A percentile compares a stretch with the other conserved stretches of the same genome.
These are phyloP conservation scores for Plectropomus leopardus DNA, from an alignment of 2,113 vertebrate species.

Conservation along the genomic window DNA sequence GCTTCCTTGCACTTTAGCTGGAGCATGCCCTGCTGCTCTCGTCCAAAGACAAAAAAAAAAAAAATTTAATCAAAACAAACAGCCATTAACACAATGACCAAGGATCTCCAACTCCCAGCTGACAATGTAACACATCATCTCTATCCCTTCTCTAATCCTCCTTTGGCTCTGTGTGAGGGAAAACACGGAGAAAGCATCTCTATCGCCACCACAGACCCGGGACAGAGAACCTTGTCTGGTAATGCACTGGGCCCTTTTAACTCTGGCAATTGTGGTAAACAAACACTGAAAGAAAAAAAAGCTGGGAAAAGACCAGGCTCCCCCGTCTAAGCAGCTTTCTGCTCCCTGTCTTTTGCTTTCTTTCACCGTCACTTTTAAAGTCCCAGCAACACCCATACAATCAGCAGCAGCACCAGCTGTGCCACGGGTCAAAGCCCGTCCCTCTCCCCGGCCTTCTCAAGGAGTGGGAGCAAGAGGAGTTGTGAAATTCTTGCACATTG, in stretches of 20 bases:
- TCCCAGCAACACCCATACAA: conserved; percentile 60
- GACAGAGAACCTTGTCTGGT: conserved; percentile 19
- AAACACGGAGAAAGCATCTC: conserved; percentile 24
- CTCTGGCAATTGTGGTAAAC: conserved; percentile 37
- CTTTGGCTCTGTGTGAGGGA: conserved; percentile 12
- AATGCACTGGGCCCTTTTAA: conserved; percentile 40
- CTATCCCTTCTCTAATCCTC: conserved; percentile 14
- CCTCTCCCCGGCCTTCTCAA: conserved; percentile 67
- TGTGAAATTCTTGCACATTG: conserved; percentile 81
- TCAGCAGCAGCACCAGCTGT: conserved; percentile 74
- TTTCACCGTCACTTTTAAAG: conserved; percentile 48
- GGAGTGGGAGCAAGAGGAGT: conserved; percentile 75
- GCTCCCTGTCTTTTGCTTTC: conserved; percentile 10
- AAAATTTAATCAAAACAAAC: conserved; percentile 36
- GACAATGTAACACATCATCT: conserved; percentile 21
- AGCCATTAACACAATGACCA: conserved; percentile 51
- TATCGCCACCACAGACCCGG: conserved; percentile 24
- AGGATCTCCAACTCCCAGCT: conserved; percentile 25
- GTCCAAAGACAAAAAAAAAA: conserved; percentile 23
- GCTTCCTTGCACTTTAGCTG: conserved; percentile 51
- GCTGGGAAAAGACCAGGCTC: conserved; percentile 41
- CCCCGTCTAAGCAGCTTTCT: conserved; percentile 35
- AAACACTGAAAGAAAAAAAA: conserved; percentile 23
- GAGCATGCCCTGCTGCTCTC: conserved; percentile 32
- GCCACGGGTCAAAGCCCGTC: conserved; percentile 75